Conservation (phyloP, 2,888 invertebrate species). For the Brassicogethes aeneus region DNA sequence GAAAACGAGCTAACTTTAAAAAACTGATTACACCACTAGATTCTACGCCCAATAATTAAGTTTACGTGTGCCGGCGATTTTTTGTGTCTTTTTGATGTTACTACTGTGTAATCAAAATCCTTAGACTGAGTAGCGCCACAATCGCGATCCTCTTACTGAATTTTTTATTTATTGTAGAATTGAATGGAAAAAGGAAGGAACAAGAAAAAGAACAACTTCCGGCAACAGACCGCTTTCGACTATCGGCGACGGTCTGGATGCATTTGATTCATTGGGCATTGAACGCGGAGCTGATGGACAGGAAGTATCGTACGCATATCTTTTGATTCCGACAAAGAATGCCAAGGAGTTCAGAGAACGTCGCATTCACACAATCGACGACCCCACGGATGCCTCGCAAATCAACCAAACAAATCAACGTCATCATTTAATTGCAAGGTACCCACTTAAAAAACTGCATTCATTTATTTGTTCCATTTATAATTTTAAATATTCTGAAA, state of each 20-base stretch:
- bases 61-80: no score
- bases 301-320: conserved; percentile 83
- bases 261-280: conserved; percentile 76
- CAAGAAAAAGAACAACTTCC: conserved; percentile 71
- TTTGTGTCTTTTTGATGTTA: no score
- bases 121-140: no score
- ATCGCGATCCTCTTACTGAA: no score
- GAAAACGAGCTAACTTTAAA: no score
- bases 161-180: not conserved
- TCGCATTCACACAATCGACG: conserved; percentile 35
- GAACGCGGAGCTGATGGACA: conserved; percentile 72
- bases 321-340: conserved; percentile 65
- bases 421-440: conserved; percentile 53
- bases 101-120: no score
- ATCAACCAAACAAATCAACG: conserved; percentile 10
- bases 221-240: conserved; percentile 75
- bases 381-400: conserved; percentile 28
- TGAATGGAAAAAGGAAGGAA: conserved; percentile 23
- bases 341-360: conserved; percentile 42
- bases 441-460: no score
- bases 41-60: no score
- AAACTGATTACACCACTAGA: no score
- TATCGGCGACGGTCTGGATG: conserved; percentile 75
- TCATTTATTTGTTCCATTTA: no score
- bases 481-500: no score